Evolutionary conservation across 2,888 invertebrate genomes (phyloP).

Genomic region (Rhingia rostrata): DNA sequence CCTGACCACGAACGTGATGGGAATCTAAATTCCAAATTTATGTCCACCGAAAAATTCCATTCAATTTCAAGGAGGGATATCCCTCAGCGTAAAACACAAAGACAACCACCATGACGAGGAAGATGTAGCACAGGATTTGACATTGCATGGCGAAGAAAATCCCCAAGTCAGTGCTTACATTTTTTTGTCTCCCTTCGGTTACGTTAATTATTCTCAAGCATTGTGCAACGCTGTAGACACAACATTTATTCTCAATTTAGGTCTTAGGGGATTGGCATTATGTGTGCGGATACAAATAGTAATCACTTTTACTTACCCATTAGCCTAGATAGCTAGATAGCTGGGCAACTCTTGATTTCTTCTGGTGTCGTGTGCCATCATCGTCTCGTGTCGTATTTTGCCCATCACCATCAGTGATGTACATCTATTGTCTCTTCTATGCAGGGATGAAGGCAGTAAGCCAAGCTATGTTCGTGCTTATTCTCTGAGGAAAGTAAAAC

Average conservation of each 20-base stretch:
- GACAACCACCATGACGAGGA: not conserved
- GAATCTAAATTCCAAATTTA: constrained; percentile 43
- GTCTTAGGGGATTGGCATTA: constrained; percentile 60
- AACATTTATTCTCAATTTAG: constrained; percentile 63
- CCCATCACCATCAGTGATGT: not conserved
- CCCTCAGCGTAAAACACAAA: constrained; percentile 11
- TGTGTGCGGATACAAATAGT: constrained; percentile 64
- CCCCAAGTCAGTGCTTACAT: constrained; percentile 52
- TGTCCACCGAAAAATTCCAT: constrained; percentile 6
- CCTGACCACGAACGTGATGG: constrained; percentile 56
- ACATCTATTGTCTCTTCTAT: constrained; percentile 8
- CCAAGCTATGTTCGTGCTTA: constrained; percentile 55
- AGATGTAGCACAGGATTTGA: constrained; percentile 40
- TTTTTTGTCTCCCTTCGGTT: constrained; percentile 30
- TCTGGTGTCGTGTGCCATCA: constrained; percentile 23
- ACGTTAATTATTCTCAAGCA: constrained; percentile 62
- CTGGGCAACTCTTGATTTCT: constrained; percentile 60
- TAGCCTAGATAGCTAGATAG: constrained; percentile 47
- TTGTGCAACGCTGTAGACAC: constrained; percentile 42
- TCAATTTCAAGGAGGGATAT: constrained; percentile 30
- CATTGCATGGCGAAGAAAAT: constrained; percentile 43
- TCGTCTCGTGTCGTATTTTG: constrained; percentile 9
- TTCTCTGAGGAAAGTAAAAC: constrained; percentile 43
- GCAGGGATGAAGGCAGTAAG: constrained; percentile 32
- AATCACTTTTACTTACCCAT: constrained; percentile 68